Conservation (phyloP, 2,797 vertebrate genomes). For the Chaunax sp. region DNA sequence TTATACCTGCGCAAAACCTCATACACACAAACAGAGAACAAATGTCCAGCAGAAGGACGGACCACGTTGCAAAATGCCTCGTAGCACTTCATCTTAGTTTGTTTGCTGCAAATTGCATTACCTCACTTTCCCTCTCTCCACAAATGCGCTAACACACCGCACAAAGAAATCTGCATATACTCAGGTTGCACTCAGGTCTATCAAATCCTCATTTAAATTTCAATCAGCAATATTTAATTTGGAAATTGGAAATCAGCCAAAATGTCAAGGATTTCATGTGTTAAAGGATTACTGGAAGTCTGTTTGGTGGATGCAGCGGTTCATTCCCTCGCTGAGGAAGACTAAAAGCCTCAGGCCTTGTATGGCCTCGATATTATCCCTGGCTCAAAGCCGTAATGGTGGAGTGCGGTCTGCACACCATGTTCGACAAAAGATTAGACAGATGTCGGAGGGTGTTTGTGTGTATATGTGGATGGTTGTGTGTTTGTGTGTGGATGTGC, state of each 20-base stretch:
- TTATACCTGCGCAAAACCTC: slow-evolving; percentile 21
- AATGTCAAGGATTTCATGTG: slow-evolving; percentile 65
- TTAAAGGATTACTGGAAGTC: slow-evolving; percentile 63
- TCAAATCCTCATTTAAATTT: slow-evolving; percentile 66
- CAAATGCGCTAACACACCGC: slow-evolving; percentile 10
- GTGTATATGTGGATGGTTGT: slow-evolving; percentile 23
- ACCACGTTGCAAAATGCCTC: slow-evolving; percentile 24
- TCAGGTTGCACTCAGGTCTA: slow-evolving; percentile 35
- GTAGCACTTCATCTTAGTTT: slow-evolving; percentile 24
- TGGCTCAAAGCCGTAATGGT: slow-evolving; percentile 45
- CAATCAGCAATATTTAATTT: slow-evolving; percentile 60
- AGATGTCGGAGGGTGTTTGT: slow-evolving; percentile 58
- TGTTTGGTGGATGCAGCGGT: slow-evolving; percentile 42
- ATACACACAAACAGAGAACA: slow-evolving; percentile 18
- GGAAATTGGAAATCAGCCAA: slow-evolving; percentile 56
- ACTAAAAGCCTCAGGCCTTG: slow-evolving; percentile 53
- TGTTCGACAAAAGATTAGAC: slow-evolving; percentile 73
- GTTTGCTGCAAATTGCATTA: slow-evolving; percentile 53
- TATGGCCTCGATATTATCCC: slow-evolving; percentile 45
- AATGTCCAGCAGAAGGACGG: slow-evolving; percentile 14
- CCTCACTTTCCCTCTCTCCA: slow-evolving; percentile 20
- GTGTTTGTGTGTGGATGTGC: slow-evolving; percentile 25
- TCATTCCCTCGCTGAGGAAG: slow-evolving; percentile 41
- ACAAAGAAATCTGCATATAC: slow-evolving; percentile 8
- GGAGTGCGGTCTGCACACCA: slow-evolving; percentile 36